Conservation (phyloP, 92 coral and sea anemone genomes). For the Nematostella vectensis region DNA sequence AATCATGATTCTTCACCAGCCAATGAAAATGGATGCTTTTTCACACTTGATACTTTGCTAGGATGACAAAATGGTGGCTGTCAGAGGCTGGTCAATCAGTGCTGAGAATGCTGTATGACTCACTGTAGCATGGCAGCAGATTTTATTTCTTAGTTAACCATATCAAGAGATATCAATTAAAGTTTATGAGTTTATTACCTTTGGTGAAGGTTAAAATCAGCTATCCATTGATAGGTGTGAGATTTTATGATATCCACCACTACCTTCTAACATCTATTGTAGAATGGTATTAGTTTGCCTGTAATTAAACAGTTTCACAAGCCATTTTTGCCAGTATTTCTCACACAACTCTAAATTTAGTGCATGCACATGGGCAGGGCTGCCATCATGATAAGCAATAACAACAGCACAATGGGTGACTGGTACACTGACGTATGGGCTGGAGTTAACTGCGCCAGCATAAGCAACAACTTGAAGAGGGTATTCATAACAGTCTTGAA, state of each 20-base stretch:
- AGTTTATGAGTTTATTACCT: too few relatives aligned
- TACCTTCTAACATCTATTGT: too few relatives aligned
- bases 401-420: constrained; percentile 58
- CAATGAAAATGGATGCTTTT: too few relatives aligned
- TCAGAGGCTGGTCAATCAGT: too few relatives aligned
- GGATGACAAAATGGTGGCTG: too few relatives aligned
- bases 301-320: constrained; percentile 51
- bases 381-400: constrained; percentile 79
- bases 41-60: too few relatives aligned
- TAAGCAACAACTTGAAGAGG: constrained; percentile 92
- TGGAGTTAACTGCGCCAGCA: constrained; percentile 89
- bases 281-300: constrained; percentile 24
- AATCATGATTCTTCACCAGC: too few relatives aligned
- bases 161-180: too few relatives aligned
- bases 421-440: constrained; percentile 47
- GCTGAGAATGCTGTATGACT: too few relatives aligned
- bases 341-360: constrained; percentile 71
- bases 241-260: background rate
- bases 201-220: background rate
- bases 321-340: constrained; percentile 80
- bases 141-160: too few relatives aligned
- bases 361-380: constrained; percentile 83
- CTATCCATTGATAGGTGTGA: background rate
- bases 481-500: constrained; percentile 72
- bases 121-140: too few relatives aligned